Conservation (phyloP, 2,797 vertebrate genomes). For the Australoheros facetus region DNA sequence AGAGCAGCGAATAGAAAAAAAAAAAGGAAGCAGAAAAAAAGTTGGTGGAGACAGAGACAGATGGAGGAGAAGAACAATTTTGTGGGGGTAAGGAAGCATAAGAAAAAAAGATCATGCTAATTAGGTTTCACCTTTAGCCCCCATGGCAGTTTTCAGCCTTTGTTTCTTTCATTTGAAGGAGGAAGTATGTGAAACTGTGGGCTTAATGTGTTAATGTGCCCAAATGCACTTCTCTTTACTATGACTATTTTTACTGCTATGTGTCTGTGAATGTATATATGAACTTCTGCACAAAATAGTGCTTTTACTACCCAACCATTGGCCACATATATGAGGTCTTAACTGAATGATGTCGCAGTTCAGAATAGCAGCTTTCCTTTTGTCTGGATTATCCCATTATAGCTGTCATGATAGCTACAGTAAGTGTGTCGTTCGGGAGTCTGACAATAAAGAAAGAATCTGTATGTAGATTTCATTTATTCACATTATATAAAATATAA, state of each 20-base stretch:
- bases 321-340: background rate
- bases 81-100: constrained; percentile 44
- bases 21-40: background rate
- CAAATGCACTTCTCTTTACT: background rate
- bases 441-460: background rate
- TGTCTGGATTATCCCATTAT: background rate
- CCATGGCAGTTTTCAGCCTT: constrained; percentile 6
- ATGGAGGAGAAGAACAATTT: constrained; percentile 13
- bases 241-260: background rate
- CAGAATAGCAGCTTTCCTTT: background rate
- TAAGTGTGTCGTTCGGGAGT: background rate
- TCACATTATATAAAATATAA: background rate
- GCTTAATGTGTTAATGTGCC: constrained; percentile 21
- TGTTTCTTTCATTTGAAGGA: constrained; percentile 21
- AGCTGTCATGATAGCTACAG: background rate
- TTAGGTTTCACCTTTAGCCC: constrained; percentile 52
- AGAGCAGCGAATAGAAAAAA: background rate
- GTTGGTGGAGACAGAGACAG: background rate
- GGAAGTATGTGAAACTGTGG: constrained; percentile 3
- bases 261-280: background rate
- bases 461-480: background rate
- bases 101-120: constrained; percentile 56
- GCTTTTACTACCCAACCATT: background rate
- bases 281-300: background rate
- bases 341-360: constrained; percentile 19